Percentiles rank a stretch among this genome's conserved stretches.
These are phyloP conservation scores for Phorcus lineatus DNA, from an alignment of 2,888 invertebrate species.

Conservation along the genomic window DNA sequence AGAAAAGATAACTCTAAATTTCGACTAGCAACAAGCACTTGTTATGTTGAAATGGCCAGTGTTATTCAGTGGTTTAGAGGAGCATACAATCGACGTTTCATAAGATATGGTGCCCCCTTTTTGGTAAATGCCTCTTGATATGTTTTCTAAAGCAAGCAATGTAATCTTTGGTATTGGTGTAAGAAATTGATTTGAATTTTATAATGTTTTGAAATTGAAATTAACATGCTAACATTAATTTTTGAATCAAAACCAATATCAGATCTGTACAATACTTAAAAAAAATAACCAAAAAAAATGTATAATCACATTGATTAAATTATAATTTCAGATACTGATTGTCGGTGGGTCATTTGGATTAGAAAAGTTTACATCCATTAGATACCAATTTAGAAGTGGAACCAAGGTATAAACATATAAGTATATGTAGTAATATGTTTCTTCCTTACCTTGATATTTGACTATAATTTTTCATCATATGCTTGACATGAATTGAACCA, in stretches of 20 bases:
- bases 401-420: conserved; percentile 26
- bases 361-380: conserved; percentile 39
- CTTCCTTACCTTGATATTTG: background rate
- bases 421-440: background rate
- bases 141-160: no score
- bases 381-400: conserved; percentile 39
- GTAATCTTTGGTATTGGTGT: no score
- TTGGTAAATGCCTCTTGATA: conserved; percentile 23
- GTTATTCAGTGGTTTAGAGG: conserved; percentile 16
- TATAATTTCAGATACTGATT: conserved; percentile 31
- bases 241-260: no score
- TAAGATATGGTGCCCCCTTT: conserved; percentile 38
- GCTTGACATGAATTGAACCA: background rate
- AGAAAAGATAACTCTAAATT: background rate
- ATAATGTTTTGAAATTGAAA: no score
- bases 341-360: conserved; percentile 45
- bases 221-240: no score
- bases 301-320: background rate
- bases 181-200: no score
- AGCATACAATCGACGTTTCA: conserved; percentile 30
- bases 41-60: background rate
- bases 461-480: background rate
- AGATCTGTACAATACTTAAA: no score
- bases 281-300: no score
- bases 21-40: background rate